These are phyloP conservation scores for Drosophila atripex DNA, from an alignment of 2,888 invertebrate species.

Conservation along the genomic window DNA sequence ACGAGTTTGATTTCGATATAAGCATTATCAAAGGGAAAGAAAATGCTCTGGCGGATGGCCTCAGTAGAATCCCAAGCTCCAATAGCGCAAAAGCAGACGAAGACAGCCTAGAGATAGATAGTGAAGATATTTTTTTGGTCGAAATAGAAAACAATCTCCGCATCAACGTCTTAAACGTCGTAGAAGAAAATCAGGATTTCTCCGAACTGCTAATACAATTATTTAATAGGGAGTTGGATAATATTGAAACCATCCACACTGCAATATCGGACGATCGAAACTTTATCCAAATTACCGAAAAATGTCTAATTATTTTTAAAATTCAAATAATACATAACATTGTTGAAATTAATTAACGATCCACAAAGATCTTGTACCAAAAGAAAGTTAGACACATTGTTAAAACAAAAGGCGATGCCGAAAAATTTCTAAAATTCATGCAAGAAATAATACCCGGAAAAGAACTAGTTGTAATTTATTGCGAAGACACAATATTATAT, in stretches of 20 bases:
- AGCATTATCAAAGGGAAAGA: conserved; percentile 2
- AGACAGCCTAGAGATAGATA: conserved; percentile 1
- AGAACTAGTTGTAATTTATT: conserved; percentile 1
- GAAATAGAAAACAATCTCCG: too few relatives aligned
- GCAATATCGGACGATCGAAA: neutral
- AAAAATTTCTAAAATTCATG: conserved; percentile 1
- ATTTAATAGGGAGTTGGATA: too few relatives aligned
- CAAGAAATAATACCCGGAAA: conserved; percentile 1
- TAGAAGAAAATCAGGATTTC: neutral
- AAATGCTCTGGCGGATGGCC: conserved; percentile 2
- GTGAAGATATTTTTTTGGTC: conserved; percentile 1
- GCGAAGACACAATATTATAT: conserved; percentile 4
- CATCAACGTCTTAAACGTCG: neutral
- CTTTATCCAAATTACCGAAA: conserved; percentile 4
- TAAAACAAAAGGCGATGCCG: conserved; percentile 6
- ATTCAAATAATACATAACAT: conserved; percentile 2
- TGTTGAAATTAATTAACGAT: neutral
- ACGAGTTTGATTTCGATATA: conserved; percentile 2
- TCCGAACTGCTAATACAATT: too few relatives aligned
- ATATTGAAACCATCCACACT: conserved; percentile 1
- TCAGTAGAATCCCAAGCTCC: conserved; percentile 4
- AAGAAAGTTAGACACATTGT: conserved; percentile 12
- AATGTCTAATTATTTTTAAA: conserved; percentile 1
- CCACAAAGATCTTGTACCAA: conserved; percentile 1
- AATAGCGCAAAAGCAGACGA: neutral